phyloP scores from a whole-genome alignment of 2,888 invertebrate species.

The Ametastegia equiseti region DNA sequence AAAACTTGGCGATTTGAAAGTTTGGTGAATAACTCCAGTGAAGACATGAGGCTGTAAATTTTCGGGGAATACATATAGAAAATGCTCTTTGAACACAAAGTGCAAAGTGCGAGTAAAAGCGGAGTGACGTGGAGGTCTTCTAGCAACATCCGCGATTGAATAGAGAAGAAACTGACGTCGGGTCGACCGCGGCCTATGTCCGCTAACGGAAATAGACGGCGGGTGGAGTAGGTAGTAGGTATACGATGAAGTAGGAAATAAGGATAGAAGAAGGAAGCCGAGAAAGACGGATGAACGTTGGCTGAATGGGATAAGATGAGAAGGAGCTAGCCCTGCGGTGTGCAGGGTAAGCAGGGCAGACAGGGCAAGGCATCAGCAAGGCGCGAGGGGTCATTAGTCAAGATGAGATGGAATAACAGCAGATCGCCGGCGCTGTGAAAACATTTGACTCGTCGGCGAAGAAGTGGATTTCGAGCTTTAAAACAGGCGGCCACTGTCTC shows the following conservation, averaged over 20 bases:
- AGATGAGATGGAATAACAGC: constrained; percentile 52
- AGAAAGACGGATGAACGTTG: constrained; percentile 7
- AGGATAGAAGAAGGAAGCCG: background rate
- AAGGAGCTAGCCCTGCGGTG: too few relatives aligned
- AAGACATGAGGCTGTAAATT: too few relatives aligned
- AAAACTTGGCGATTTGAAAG: too few relatives aligned
- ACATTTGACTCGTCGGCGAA: constrained; percentile 48
- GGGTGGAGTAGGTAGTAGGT: background rate
- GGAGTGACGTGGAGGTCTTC: background rate
- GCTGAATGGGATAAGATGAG: background rate
- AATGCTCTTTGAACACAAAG: background rate
- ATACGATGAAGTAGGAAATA: background rate
- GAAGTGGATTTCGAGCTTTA: constrained; percentile 49
- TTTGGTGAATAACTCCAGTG: too few relatives aligned
- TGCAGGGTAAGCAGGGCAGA: too few relatives aligned
- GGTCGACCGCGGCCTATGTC: background rate
- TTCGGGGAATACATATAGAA: background rate
- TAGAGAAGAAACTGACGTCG: background rate
- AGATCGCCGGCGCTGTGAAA: constrained; percentile 51
- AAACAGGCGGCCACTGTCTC: constrained; percentile 46
- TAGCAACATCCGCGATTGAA: constrained; percentile 5
- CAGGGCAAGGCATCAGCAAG: constrained; percentile 4
- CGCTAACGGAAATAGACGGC: constrained; percentile 27
- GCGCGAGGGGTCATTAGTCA: constrained; percentile 50
- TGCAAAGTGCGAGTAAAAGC: background rate